Conservation (phyloP, 1,140 invertebrate genomes). For the Galendromus occidentalis region DNA sequence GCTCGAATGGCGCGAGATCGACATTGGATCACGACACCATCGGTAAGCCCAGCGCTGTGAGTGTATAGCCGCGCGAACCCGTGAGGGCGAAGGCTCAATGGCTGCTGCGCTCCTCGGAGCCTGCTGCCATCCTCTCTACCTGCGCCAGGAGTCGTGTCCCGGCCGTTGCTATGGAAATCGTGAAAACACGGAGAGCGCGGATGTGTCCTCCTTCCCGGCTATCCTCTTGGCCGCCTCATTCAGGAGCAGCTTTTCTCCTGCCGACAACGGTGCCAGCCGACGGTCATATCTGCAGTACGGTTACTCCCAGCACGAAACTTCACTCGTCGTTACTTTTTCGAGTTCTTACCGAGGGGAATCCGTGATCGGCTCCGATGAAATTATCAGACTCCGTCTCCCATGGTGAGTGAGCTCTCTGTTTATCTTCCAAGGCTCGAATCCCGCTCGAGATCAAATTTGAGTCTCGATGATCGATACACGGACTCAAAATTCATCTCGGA, state of each 20-base stretch:
- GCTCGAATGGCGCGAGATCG: too few species aligned
- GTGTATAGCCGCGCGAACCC: too few species aligned
- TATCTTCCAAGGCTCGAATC: too few species aligned
- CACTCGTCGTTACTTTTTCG: not conserved
- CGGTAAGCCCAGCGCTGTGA: too few species aligned
- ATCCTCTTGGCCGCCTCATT: not conserved
- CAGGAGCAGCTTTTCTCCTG: not conserved
- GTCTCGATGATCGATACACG: too few species aligned
- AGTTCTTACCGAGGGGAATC: not conserved
- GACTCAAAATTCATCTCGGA: too few species aligned
- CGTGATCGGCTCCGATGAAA: not conserved
- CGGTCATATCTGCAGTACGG: not conserved
- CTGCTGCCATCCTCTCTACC: slow-evolving; percentile 3
- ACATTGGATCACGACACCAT: too few species aligned
- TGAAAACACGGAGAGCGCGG: slow-evolving; percentile 11
- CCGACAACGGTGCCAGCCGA: not conserved
- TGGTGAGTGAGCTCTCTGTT: too few species aligned
- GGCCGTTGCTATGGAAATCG: slow-evolving; percentile 6
- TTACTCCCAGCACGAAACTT: not conserved
- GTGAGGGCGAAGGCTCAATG: too few species aligned
- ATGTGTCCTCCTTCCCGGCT: not conserved
- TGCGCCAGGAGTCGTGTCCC: not conserved
- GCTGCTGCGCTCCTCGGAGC: too few species aligned
- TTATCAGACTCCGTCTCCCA: too few species aligned
- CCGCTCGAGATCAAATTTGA: too few species aligned